Evolutionary conservation across 2,888 invertebrate genomes (phyloP), one percentile per base, ranked within the genome.

Genomic region (Scaptomyza caliginosa): DNA sequence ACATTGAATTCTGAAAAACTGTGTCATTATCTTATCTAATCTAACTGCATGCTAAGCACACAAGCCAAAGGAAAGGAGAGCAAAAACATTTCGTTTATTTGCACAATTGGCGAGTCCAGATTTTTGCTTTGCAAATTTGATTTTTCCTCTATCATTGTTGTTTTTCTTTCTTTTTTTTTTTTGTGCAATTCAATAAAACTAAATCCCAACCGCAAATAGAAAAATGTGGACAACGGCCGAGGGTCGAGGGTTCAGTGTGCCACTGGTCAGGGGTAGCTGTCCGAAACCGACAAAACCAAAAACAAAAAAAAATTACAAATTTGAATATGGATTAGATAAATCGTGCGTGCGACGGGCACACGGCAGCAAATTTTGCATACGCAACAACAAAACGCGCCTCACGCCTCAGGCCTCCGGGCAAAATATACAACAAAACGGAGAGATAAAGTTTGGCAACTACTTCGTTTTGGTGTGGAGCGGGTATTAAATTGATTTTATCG

Each of bases 291-390:
- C 7, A 3, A 13, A 67, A n/a, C n/a, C n/a, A n/a, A n/a, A n/a
- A n/a, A n/a, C n/a, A n/a, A n/a, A n/a, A n/a, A n/a, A n/a, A n/a
- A n/a, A n/a, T n/a, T n/a, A n/a, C n/a, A n/a, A 77, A 87, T 86
- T 87, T 83, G 82, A 87, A 83, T 83, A 83, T 87, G 88, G 86
- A 83, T 83, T 86, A 83, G 74, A 69, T 64, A 83, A 87, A 86
- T 86, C 77, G 82, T 71, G 88, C 86, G 81, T 87, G 80, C 66
- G 65, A 50, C 63, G 54, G 58, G 32, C 72, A 50, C 40, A 57
- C 36, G 56, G 50, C 60, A 49, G 56, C 23, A 46, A 16, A 65
- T 81, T 81, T 77, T 81, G 77, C 77, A 74, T 75, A 75, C 52
- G 58, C 39, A 57, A 57, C 10, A 40, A 40, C 50, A 50, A 16